phyloP scores from a whole-genome alignment of 2,888 invertebrate species.

The Drosophila acutilabella region DNA sequence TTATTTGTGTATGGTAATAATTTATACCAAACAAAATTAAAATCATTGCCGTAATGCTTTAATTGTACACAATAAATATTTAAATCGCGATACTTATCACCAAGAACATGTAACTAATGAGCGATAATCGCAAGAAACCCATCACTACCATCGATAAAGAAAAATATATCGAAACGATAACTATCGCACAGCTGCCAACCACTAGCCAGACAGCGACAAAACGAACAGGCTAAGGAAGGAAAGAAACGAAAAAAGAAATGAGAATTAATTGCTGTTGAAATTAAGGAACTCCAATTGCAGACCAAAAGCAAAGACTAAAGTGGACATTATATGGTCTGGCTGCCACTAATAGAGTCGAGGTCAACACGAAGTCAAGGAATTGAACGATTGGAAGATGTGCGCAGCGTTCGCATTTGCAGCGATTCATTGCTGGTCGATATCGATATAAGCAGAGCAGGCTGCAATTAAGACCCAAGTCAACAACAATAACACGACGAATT shows the following conservation, averaged over 20 bases:
- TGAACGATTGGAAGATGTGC: constrained; percentile 58
- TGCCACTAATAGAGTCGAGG: constrained; percentile 41
- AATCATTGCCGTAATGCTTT: too few relatives aligned
- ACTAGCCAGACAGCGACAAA: constrained; percentile 54
- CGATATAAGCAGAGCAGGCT: constrained; percentile 51
- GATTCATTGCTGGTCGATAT: constrained; percentile 64
- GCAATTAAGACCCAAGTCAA: constrained; percentile 4
- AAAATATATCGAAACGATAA: constrained; percentile 4
- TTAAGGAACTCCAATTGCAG: constrained; percentile 22
- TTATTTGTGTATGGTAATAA: too few relatives aligned
- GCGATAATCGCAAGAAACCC: background rate
- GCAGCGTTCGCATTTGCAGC: constrained; percentile 57
- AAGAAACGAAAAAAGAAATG: constrained; percentile 40
- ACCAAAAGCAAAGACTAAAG: constrained; percentile 13
- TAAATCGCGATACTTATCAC: background rate
- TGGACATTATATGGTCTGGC: constrained; percentile 10
- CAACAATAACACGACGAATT: constrained; percentile 9
- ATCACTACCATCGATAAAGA: constrained; percentile 31
- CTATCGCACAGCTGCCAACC: constrained; percentile 25
- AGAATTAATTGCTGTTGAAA: constrained; percentile 34
- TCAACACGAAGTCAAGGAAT: constrained; percentile 22
- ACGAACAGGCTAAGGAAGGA: constrained; percentile 44
- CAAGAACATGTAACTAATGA: background rate
- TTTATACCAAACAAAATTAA: too few relatives aligned
- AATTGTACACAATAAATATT: too few relatives aligned